Base-by-base conservation (phyloP, 2,113 vertebrate genomes). In the Rhinolophus ferrumequinum region DNA sequence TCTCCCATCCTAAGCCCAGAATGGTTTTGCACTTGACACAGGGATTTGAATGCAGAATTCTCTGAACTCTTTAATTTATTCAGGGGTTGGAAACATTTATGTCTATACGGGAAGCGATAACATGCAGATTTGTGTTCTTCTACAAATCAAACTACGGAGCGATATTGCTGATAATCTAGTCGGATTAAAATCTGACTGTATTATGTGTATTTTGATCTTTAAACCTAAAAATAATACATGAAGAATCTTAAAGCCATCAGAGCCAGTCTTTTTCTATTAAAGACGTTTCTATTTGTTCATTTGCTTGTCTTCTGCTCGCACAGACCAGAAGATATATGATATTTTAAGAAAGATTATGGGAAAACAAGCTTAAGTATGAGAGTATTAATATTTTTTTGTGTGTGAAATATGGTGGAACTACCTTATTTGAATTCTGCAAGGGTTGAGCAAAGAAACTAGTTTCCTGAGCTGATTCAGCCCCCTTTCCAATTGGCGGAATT, bases 311-410 rank as follows among this genome's bases (percentile, higher is more conserved):
- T 82, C 82, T 87, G 44, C 2, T 21, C 58, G 79, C 69, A 60
- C 6, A 58, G 24, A 26, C 67, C 33, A 93, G 66, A 69, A 90
- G 69, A 84, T 90, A 8, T 38, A 77, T 67, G 60, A 50, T 64
- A 89, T 69, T 83, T 94, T 95, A 79, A 93, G 77, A 96, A 96
- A 95, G 60, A 67, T 66, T 76, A 38, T 89, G 81, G 62, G 56
- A 76, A 95, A 67, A 44, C 7, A 92, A 90, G 64, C 50, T 72
- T 58, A 79, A 77, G 38, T 56, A 24, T 67, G 73, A 86, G 86
- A 64, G 69, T 64, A 58, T 66, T 69, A 26, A 50, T 35, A 44
- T 77, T 21, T 79, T 38, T 85, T 50, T 67, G 70, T 81, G 58
- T 76, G 52, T 83, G 70, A 77, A 89, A 81, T 77, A 87, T 30